Conservation (phyloP, 2,888 invertebrate species). For the Drosophila rellima region DNA sequence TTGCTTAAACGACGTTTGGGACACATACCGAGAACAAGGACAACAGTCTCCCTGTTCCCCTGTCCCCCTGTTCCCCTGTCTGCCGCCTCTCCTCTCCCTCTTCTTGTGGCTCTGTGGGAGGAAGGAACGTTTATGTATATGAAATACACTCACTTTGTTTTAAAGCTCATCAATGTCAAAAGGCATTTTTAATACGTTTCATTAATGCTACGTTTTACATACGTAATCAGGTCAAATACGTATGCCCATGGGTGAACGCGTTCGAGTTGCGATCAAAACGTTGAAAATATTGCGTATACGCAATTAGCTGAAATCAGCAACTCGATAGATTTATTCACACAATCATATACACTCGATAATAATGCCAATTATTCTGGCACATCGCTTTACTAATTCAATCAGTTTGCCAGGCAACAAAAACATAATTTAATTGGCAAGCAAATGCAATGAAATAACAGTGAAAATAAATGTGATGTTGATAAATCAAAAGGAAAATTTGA, state of each 20-base stretch:
- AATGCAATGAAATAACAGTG: constrained; percentile 4
- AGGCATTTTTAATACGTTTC: constrained; percentile 71
- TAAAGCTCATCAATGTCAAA: constrained; percentile 69
- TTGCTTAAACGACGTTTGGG: constrained; percentile 51
- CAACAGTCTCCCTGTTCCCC: background rate
- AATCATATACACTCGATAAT: constrained; percentile 10
- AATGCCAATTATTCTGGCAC: constrained; percentile 14
- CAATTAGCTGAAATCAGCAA: constrained; percentile 10
- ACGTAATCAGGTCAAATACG: constrained; percentile 50
- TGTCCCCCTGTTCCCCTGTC: background rate
- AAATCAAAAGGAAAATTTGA: constrained; percentile 7
- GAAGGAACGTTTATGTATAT: constrained; percentile 33
- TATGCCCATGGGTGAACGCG: constrained; percentile 1
- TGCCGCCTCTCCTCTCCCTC: background rate
- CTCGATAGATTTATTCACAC: constrained; percentile 2
- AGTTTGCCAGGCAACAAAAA: background rate
- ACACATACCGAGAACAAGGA: constrained; percentile 31
- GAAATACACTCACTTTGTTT: constrained; percentile 42
- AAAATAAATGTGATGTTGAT: background rate
- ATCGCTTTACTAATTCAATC: constrained; percentile 1
- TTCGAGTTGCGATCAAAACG: background rate
- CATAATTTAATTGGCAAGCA: constrained; percentile 17
- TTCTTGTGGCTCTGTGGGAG: background rate
- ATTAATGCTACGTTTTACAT: constrained; percentile 29
- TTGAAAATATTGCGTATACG: constrained; percentile 21